These are phyloP conservation scores for Platygyra sinensis DNA, from an alignment of 64 coral and sea anemone species.

Conservation along the genomic window DNA sequence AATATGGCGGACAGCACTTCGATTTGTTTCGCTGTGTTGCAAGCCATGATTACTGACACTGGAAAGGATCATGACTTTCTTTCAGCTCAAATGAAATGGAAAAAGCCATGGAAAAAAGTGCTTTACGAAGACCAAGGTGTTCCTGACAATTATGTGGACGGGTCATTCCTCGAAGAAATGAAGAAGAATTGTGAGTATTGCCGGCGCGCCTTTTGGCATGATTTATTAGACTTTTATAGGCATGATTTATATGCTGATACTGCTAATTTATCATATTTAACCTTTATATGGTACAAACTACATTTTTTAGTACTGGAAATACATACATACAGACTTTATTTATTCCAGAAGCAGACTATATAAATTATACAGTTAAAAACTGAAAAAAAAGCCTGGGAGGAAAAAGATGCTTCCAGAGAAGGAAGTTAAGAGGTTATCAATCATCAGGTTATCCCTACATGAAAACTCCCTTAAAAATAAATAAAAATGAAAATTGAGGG, in stretches of 20 bases:
- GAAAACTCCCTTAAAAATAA: too few species aligned
- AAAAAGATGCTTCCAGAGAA: too few species aligned
- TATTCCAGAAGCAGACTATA: too few species aligned
- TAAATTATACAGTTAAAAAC: too few species aligned
- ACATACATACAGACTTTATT: too few species aligned
- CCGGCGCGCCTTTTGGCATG: background rate
- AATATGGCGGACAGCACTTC: slow-evolving; percentile 13
- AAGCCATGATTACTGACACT: slow-evolving; percentile 12
- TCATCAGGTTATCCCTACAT: too few species aligned
- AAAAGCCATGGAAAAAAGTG: slow-evolving; percentile 82
- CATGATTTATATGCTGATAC: background rate
- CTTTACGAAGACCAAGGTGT: slow-evolving; percentile 92
- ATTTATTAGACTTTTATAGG: background rate
- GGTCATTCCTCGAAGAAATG: slow-evolving; percentile 96
- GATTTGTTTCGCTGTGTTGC: background rate
- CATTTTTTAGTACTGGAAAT: too few species aligned
- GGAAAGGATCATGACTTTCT: background rate
- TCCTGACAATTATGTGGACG: slow-evolving; percentile 97
- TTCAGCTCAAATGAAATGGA: slow-evolving; percentile 11
- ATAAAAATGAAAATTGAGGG: too few species aligned
- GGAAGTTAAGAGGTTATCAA: too few species aligned
- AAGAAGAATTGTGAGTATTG: slow-evolving; percentile 88
- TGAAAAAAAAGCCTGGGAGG: too few species aligned
- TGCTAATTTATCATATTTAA: background rate
- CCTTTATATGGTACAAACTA: too few species aligned